Evolutionary conservation across 2,113 vertebrate species (phyloP), one percentile per base, ranked within the genome.

Genomic region (Indicator maculatus): DNA sequence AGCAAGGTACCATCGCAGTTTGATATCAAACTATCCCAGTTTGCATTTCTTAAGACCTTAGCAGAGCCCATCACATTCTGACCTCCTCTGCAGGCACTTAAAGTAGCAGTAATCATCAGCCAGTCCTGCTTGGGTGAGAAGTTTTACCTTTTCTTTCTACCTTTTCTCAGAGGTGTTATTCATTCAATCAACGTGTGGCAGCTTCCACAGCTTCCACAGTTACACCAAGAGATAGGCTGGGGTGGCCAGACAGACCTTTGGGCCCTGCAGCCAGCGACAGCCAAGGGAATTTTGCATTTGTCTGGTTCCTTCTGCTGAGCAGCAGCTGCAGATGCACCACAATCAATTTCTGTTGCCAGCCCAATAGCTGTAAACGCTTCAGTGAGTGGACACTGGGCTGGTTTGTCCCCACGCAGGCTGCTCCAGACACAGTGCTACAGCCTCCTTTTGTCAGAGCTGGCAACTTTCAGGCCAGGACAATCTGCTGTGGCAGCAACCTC

Each of bases 101-200:
- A 30, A 0, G 4, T 26, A 31, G 33, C 1, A 16, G 11, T 23
- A 15, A 50, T n/a, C 1, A 41, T 31, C 30, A 31, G 26, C 15
- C 30, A 31, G 9, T n/a, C 53, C 44, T 41, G 30, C 44, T 38
- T 15, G 5, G 21, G 17, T 21, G 28, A 55, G 27, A 36, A 30
- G 17, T 66, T 41, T 63, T 39, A 67, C 21, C 55, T 83, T 63
- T 87, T 21, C 45, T 72, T n/a, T n/a, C n/a, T n/a, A 67, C 21
- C 55, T 83, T 63, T 87, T 21, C 45, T 72, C 24, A 39, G 47
- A 50, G 26, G 30, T 56, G 79, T 78, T 47, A 47, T 16, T 60
- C 36, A 26, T 31, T 71, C 38, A 45, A 30, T 21, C 65, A 52
- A 70, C 36, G 38, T 0, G 3, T 31, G 52, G n/a, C 36, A 66